phyloP scores from a whole-genome alignment of 2,888 invertebrate genomes.

The Odontocolon sp. region DNA sequence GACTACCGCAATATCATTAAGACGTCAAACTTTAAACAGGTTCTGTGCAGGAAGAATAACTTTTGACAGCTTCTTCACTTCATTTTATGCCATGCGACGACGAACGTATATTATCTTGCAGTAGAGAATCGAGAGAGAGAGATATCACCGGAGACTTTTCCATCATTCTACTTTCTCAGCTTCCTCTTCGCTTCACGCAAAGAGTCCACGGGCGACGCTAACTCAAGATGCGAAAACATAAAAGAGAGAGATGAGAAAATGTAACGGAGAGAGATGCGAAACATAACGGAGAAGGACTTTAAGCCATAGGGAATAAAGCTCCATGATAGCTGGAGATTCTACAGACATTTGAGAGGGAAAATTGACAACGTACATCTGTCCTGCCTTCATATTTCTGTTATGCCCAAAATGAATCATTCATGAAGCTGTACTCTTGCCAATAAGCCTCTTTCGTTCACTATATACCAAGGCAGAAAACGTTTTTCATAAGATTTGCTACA shows the following conservation, averaged over 20 bases:
- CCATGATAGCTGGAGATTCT: background rate
- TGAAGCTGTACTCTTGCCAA: background rate
- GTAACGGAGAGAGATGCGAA: too few species aligned
- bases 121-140: background rate
- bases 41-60: too few species aligned
- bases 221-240: slow-evolving; percentile 1
- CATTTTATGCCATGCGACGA: background rate
- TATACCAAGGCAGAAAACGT: too few species aligned
- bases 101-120: background rate
- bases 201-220: background rate
- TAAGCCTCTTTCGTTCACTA: slow-evolving; percentile 17
- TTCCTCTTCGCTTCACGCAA: background rate
- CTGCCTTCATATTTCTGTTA: background rate
- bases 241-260: background rate
- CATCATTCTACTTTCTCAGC: background rate
- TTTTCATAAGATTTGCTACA: too few species aligned
- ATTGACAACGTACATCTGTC: slow-evolving; percentile 13
- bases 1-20: too few species aligned
- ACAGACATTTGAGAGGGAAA: slow-evolving; percentile 11
- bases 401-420: slow-evolving; percentile 43
- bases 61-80: background rate
- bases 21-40: too few species aligned
- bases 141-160: slow-evolving; percentile 20
- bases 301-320: slow-evolving; percentile 17
- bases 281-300: background rate